Base-by-base conservation (phyloP, 1,140 invertebrate species). In the Pseudomyrmex gracilis region DNA sequence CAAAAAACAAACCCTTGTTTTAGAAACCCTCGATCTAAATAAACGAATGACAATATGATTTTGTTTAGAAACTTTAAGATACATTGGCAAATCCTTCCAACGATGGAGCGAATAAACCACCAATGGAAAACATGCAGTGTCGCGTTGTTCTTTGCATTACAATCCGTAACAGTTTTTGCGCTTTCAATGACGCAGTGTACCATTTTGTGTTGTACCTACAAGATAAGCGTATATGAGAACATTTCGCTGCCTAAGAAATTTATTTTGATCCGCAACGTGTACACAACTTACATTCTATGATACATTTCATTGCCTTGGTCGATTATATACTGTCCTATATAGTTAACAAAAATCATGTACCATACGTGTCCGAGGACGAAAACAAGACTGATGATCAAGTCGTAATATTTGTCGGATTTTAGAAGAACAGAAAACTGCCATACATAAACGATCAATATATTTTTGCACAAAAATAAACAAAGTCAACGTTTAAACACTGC, bases 1-100 rank as follows among this genome's bases (percentile, higher is more conserved):
- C 34, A 49, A 74, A 74, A 15, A 73, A 9, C n/a, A n/a, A 47
- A 74, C 4, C 7, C 7, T 34, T 34, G 47, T 47, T 61, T 5
- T 61, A 45, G 2, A 24, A 8, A 1, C 4, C 0, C 7, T 34
- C 24, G 24, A 47, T 49, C 2, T 34, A 0, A 10, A 49, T 61
- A 61, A 73, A 15, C 9, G 3, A 51, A 51, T 34, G 5, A 34
- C 34, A 12, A 13, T 12, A 12, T 13, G 13, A 51, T 13, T 1
- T 73, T n/a, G n/a, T 82, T 71, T 64, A 5, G 4, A 9, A 45
- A 0, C 20, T n/a, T 0, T 0, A 2, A 1, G 12, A 60, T 89
- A 90, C 88, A 24, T 49, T n/a, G 4, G 82, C 70, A 12, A 88
- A 89, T 49, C 66, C 70, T 57, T 82, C 47, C 8, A 89, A 70